These are phyloP conservation scores for Geopemphigus sp. DNA, from an alignment of 1,140 invertebrate species.

Conservation along the genomic window DNA sequence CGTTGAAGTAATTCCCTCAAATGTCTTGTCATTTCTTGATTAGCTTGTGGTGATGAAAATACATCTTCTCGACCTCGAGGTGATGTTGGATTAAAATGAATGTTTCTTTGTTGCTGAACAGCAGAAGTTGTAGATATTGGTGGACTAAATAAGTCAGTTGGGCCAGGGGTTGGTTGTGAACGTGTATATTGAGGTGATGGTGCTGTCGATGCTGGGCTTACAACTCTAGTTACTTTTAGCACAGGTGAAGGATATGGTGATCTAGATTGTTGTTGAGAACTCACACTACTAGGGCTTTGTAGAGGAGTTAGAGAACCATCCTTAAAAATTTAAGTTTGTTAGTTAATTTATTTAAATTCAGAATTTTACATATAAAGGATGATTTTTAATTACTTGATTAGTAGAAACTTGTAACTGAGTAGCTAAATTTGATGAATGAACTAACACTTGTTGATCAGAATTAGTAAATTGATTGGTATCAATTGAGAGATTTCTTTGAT, in stretches of 20 bases:
- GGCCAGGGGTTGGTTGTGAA: conserved; percentile 40
- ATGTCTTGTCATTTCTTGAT: conserved; percentile 60
- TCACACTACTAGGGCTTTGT: conserved; percentile 41
- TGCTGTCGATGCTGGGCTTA: conserved; percentile 56
- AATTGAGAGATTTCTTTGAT: conserved; percentile 40
- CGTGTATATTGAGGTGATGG: conserved; percentile 56
- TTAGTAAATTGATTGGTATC: conserved; percentile 51
- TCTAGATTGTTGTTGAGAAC: conserved; percentile 45
- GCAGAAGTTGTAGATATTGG: conserved; percentile 46
- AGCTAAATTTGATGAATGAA: conserved; percentile 56
- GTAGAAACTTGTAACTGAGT: conserved; percentile 62
- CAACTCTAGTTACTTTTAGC: conserved; percentile 57
- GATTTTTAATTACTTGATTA: conserved; percentile 41
- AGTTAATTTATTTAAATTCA: background rate
- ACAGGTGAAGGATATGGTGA: conserved; percentile 55
- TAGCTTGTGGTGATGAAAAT: conserved; percentile 53
- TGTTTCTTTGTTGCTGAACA: conserved; percentile 45
- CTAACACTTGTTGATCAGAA: conserved; percentile 53
- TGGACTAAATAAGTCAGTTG: conserved; percentile 41
- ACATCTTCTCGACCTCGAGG: conserved; percentile 51
- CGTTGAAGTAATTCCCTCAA: conserved; percentile 79
- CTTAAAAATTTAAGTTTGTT: conserved; percentile 5
- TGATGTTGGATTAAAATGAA: conserved; percentile 27
- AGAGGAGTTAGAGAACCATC: conserved; percentile 46
- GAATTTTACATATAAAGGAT: background rate